phyloP scores from a whole-genome alignment of 1,140 invertebrate genomes.

The Laupala kohalensis region DNA sequence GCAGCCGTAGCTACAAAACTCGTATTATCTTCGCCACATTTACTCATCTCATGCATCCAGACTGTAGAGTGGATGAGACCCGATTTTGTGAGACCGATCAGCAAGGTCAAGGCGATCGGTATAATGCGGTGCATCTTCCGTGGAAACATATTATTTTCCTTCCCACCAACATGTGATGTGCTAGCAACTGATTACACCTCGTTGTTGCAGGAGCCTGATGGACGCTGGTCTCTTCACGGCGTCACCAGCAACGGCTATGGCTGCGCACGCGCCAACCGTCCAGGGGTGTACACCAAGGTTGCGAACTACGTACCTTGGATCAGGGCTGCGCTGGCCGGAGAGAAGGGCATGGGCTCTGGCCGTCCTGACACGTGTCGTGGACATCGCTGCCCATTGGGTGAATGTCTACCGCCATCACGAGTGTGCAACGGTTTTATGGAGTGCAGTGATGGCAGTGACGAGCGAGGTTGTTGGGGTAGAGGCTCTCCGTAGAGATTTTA shows the following conservation, averaged over 20 bases:
- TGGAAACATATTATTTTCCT: background rate
- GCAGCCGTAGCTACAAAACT: no score
- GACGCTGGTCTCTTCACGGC: constrained; percentile 48
- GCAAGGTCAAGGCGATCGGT: background rate
- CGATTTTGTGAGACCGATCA: no score
- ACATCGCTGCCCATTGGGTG: constrained; percentile 58
- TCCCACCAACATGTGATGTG: background rate
- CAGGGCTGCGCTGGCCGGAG: constrained; percentile 14
- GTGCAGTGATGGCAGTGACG: constrained; percentile 60
- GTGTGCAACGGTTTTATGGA: constrained; percentile 64
- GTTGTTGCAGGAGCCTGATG: constrained; percentile 32
- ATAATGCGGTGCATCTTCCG: background rate
- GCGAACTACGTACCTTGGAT: constrained; percentile 52
- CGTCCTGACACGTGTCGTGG: constrained; percentile 37
- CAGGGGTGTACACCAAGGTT: constrained; percentile 76
- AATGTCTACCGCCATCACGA: constrained; percentile 53
- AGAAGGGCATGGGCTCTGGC: constrained; percentile 2
- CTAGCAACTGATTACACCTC: background rate
- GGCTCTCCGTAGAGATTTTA: no score
- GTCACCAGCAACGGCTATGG: constrained; percentile 80
- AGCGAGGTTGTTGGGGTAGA: constrained; percentile 29
- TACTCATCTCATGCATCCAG: no score
- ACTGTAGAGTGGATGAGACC: no score
- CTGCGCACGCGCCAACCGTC: constrained; percentile 66
- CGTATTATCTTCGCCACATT: no score